phyloP scores from a whole-genome alignment of 2,113 vertebrate species.

The Psilopogon haemacephalus region DNA sequence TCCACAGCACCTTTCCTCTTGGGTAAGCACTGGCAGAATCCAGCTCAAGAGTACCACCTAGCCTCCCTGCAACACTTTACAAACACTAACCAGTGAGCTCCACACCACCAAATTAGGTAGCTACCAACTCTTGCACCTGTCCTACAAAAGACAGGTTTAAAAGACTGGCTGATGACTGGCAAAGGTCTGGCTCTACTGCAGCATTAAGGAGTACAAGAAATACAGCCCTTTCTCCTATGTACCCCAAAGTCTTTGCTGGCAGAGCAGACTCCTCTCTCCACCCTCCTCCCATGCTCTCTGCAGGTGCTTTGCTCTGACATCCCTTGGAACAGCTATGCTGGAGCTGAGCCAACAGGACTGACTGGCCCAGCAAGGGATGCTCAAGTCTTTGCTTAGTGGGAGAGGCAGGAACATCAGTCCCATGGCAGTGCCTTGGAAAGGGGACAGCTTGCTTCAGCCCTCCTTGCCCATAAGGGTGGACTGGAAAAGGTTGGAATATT shows the following conservation, averaged over 20 bases:
- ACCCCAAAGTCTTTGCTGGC: background rate
- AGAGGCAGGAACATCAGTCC: background rate
- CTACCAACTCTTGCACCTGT: background rate
- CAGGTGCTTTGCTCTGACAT: background rate
- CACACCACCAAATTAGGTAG: conserved; percentile 11
- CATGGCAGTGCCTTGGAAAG: fast-evolving
- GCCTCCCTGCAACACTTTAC: conserved; percentile 40
- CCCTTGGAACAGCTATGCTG: background rate
- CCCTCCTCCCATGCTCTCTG: background rate
- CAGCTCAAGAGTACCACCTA: conserved; percentile 71
- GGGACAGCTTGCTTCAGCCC: background rate
- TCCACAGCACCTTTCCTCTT: background rate
- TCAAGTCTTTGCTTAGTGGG: background rate
- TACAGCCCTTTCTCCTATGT: background rate
- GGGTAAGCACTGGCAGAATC: conserved; percentile 27
- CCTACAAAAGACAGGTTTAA: background rate
- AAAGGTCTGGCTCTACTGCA: background rate
- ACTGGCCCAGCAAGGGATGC: background rate
- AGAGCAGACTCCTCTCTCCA: background rate
- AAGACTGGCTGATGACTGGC: background rate
- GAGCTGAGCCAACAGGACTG: background rate
- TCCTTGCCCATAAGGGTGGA: background rate
- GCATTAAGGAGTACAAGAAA: background rate
- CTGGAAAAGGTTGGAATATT: background rate
- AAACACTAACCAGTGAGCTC: background rate